Conservation (phyloP, 2,113 vertebrate genomes). For the Eonycteris spelaea region DNA sequence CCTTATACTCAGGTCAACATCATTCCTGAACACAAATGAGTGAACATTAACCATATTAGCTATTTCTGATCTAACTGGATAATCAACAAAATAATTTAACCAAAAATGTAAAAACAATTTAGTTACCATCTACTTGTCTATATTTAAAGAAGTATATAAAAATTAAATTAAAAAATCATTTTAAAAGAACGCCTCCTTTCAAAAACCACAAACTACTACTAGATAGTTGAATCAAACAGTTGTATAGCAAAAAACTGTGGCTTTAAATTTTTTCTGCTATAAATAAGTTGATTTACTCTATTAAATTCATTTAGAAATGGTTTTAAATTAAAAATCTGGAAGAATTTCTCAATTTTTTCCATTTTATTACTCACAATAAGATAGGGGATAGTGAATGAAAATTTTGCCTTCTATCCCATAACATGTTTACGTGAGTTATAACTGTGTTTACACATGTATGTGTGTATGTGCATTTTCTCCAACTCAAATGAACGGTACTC, state of each 20-base stretch:
- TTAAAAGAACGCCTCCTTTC: background rate
- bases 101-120: background rate
- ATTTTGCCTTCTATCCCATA: background rate
- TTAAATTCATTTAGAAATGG: conserved; percentile 30
- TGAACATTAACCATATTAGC: background rate
- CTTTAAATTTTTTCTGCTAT: background rate
- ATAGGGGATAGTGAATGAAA: background rate
- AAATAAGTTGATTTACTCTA: background rate
- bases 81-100: background rate
- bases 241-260: background rate
- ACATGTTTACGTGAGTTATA: background rate
- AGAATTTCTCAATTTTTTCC: background rate
- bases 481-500: background rate
- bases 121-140: background rate
- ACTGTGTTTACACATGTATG: background rate
- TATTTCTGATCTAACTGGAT: background rate
- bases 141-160: background rate
- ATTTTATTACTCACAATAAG: background rate
- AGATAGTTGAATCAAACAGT: background rate
- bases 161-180: background rate
- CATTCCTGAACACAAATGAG: background rate
- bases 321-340: conserved; percentile 13
- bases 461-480: background rate
- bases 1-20: background rate
- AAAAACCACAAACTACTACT: background rate